Evolutionary conservation across 2,888 invertebrate species (phyloP), one percentile per base, ranked within the genome.

Genomic region (Andrena fulva): DNA sequence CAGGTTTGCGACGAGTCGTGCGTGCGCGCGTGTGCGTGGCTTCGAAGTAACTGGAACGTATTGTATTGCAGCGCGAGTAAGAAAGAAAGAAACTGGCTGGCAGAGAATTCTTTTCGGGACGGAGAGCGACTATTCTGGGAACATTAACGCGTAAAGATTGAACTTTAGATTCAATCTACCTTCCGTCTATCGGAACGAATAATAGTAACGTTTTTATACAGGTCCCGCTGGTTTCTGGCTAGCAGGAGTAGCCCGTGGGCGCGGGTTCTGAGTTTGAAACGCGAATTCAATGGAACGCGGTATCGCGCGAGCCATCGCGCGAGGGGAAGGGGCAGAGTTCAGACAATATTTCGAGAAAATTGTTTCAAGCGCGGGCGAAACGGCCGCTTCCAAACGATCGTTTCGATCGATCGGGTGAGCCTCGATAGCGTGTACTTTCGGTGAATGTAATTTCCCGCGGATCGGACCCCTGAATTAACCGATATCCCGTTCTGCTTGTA

Each of bases 391-490:
- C 31, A 64, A 78, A 62, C 62, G 75, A 63, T 68, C 48, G 68
- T 68, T 64, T 63, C 75, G 76, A 48, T 64, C 54, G 75, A 79
- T 64, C 69, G 35, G 59, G 24, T 50, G 56, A 50, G 56, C 50
- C 48, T 62, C 16, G 75, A 79, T 50, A 63, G 20, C 42, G 54
- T 64, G 31, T 62, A 72, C 68, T 56, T 60, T 8, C 31, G 5
- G 27, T 54, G 62, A 72, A 68, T 67, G 77, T 72, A 77, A 78
- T 80, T 77, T 77, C 80, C 80, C 56, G 67, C 2, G 72, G 63
- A 72, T 72, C 78, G 77, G 63, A 33, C 64, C 56, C 33, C 69
- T 42, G 68, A 72, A 78, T 78, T 80, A 78, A 62, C 63, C 72
- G 72, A 80, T 64, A 72, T 74, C 63, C 62, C 74, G 62, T 31